Conservation (phyloP, 1,140 invertebrate species). For the Idris sp. region DNA sequence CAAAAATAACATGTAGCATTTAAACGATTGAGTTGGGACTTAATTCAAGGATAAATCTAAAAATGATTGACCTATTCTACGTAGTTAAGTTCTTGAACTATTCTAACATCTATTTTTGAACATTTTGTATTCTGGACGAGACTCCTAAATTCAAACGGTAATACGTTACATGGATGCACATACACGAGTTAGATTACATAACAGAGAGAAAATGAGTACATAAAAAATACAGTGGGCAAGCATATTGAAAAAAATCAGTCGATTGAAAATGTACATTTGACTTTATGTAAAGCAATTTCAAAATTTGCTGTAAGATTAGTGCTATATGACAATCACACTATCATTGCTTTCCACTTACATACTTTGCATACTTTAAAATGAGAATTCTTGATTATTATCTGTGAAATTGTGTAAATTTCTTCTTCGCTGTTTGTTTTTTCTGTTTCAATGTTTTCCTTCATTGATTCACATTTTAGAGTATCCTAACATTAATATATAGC, state of each 20-base stretch:
- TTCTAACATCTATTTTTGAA: constrained; percentile 64
- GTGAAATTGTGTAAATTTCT: too few species aligned
- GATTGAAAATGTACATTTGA: constrained; percentile 71
- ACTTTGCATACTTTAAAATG: constrained; percentile 53
- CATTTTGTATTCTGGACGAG: constrained; percentile 61
- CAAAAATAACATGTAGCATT: constrained; percentile 25
- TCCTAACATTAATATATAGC: constrained; percentile 56
- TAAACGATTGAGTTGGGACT: constrained; percentile 36
- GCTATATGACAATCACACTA: constrained; percentile 52
- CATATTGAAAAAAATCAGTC: constrained; percentile 72
- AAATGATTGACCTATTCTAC: constrained; percentile 61
- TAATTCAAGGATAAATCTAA: constrained; percentile 59
- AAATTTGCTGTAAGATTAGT: constrained; percentile 54
- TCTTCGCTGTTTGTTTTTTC: too few species aligned
- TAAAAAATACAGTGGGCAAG: constrained; percentile 76
- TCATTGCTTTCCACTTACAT: constrained; percentile 53
- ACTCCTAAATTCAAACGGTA: constrained; percentile 61
- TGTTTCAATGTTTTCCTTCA: too few species aligned
- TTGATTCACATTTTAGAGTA: constrained; percentile 60
- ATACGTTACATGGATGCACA: constrained; percentile 74
- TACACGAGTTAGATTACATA: constrained; percentile 76
- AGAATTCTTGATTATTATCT: constrained; percentile 36
- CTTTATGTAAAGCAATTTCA: constrained; percentile 51
- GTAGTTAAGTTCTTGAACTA: constrained; percentile 58
- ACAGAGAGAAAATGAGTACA: constrained; percentile 74